Conservation (phyloP, 2,888 invertebrate species). For the Entomobrya multifasciata region DNA sequence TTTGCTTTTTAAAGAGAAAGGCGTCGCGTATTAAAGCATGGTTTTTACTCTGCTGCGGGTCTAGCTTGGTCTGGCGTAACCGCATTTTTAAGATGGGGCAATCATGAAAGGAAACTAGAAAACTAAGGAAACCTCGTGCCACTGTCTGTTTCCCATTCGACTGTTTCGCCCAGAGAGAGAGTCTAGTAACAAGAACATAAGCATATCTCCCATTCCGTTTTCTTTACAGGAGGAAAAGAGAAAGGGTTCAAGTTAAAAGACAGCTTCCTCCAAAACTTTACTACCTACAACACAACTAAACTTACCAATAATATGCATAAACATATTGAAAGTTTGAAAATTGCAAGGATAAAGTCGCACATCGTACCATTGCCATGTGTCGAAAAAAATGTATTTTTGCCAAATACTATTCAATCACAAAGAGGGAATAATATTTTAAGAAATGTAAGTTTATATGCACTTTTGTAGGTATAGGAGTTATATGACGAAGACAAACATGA, state of each 20-base stretch:
- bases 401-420: neutral
- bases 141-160: conserved; percentile 26
- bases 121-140: conserved; percentile 33
- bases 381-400: neutral
- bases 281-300: too few species aligned
- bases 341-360: conserved; percentile 4
- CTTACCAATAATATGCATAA: neutral
- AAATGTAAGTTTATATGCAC: neutral
- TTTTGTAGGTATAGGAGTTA: neutral
- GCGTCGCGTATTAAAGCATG: neutral
- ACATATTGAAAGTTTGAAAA: neutral
- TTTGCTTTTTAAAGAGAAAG: neutral
- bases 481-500: neutral
- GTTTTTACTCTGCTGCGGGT: neutral
- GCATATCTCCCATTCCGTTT: neutral
- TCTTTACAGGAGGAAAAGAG: neutral
- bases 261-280: conserved; percentile 32
- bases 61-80: conserved; percentile 1
- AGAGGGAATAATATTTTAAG: neutral
- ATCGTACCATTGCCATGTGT: too few species aligned
- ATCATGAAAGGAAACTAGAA: conserved; percentile 33
- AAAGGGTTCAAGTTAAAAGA: conserved; percentile 36
- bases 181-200: neutral
- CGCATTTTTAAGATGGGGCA: conserved; percentile 23
- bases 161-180: conserved; percentile 50